These are phyloP conservation scores for Burhinus oedicnemus DNA, from an alignment of 2,113 vertebrate species.

Conservation along the genomic window DNA sequence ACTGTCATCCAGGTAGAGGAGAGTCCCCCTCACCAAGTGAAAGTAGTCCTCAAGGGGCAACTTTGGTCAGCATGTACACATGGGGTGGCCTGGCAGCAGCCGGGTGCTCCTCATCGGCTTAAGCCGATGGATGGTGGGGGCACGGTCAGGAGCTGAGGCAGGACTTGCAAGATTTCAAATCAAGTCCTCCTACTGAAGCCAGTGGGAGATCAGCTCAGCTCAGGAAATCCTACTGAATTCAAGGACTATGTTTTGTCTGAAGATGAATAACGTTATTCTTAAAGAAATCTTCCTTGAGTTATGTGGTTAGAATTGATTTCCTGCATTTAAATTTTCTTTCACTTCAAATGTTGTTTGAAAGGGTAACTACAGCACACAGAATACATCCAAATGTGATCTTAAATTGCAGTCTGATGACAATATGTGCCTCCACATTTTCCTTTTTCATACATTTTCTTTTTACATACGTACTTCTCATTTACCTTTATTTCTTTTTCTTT, in stretches of 20 bases:
- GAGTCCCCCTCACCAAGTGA: no score
- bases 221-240: neutral
- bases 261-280: neutral
- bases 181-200: neutral
- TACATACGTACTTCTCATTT: neutral
- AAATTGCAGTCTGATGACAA: neutral
- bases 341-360: neutral
- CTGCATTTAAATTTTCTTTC: neutral
- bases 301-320: neutral
- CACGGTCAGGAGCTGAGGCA: neutral
- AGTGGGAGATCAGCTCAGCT: neutral
- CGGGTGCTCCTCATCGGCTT: rapidly evolving
- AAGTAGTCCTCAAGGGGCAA: neutral
- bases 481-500: neutral
- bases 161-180: neutral
- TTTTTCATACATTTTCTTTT: neutral
- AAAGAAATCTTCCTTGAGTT: neutral
- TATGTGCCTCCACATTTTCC: neutral
- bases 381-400: neutral
- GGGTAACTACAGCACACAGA: neutral
- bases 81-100: neutral
- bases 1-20: rapidly evolving
- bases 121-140: rapidly evolving
- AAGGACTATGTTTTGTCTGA: neutral
- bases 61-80: rapidly evolving